Conservation (phyloP, 2,888 invertebrate genomes). For the Helleia helle region DNA sequence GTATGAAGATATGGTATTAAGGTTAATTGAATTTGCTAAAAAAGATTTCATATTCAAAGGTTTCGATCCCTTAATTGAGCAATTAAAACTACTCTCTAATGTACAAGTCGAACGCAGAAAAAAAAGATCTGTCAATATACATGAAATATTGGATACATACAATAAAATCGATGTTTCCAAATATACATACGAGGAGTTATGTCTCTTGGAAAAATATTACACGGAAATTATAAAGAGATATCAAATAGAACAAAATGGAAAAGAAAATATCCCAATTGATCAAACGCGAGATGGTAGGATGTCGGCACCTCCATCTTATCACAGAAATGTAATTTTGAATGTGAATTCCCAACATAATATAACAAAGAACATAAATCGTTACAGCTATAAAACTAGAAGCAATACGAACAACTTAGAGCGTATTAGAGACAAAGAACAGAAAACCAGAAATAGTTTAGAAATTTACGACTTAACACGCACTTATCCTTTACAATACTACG, state of each 20-base stretch:
- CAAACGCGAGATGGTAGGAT: constrained; percentile 28
- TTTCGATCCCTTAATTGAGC: constrained; percentile 62
- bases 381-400: constrained; percentile 27
- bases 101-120: constrained; percentile 44
- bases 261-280: constrained; percentile 39
- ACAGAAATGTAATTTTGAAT: constrained; percentile 42
- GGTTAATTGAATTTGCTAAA: constrained; percentile 61
- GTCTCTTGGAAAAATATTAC: constrained; percentile 59
- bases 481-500: constrained; percentile 61
- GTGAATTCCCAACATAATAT: constrained; percentile 35
- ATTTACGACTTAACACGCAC: constrained; percentile 56
- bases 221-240: constrained; percentile 60
- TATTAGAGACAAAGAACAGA: constrained; percentile 30
- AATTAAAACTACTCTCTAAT: constrained; percentile 51
- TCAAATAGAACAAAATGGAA: constrained; percentile 34
- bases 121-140: constrained; percentile 45
- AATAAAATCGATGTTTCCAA: constrained; percentile 54
- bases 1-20: constrained; percentile 62
- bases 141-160: constrained; percentile 57
- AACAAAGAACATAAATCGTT: constrained; percentile 36
- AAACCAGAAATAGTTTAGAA: constrained; percentile 36
- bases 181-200: constrained; percentile 62
- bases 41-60: constrained; percentile 64
- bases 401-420: constrained; percentile 35
- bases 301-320: constrained; percentile 32